Conservation (phyloP, 2,797 vertebrate species). For the Sarcophilus harrisii region DNA sequence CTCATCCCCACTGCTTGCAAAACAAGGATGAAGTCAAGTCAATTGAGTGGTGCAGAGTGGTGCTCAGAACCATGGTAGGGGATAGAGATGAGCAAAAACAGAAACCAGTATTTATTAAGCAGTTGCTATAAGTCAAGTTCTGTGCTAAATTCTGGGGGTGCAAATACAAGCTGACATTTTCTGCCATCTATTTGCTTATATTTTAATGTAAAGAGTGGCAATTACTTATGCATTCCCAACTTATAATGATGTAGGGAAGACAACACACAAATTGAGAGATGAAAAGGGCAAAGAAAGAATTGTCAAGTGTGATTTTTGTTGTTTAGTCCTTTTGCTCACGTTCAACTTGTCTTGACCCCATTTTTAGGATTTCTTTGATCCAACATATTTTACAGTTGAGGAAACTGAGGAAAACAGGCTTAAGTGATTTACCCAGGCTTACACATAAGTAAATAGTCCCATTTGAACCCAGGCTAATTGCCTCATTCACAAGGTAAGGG, state of each 20-base stretch:
- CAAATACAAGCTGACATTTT: background rate
- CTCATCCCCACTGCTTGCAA: background rate
- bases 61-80: background rate
- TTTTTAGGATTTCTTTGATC: background rate
- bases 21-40: background rate
- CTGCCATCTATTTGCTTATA: background rate
- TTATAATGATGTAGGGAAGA: background rate
- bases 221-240: background rate
- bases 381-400: background rate
- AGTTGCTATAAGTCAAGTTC: background rate
- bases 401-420: background rate
- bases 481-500: background rate
- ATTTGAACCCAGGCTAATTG: background rate
- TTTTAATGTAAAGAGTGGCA: background rate
- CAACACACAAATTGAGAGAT: background rate
- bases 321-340: background rate
- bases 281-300: background rate
- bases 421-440: background rate
- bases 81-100: background rate
- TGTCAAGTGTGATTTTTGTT: background rate
- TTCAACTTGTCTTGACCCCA: background rate
- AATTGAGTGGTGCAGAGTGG: background rate
- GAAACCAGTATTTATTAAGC: background rate
- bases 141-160: background rate
- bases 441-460: background rate